Evolutionary conservation across 2,797 vertebrate species (phyloP), one percentile per base, ranked within the genome.

Genomic region (Enteromius trimaculatus): DNA sequence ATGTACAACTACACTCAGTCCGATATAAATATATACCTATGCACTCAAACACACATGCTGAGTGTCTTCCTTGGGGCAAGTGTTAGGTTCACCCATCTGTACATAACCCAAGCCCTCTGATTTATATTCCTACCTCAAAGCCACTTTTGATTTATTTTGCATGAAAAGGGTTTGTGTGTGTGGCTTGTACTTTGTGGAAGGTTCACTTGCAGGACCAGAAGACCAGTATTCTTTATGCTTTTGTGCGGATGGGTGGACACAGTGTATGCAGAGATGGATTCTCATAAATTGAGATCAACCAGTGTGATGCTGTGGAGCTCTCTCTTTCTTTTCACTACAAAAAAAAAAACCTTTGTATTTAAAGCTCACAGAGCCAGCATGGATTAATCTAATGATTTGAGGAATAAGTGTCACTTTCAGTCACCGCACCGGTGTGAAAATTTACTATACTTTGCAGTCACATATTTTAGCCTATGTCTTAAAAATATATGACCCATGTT

Each of bases 121-220:
- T 85, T 84, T 82, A 87, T 89, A 84, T 85, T 84, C 71, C 77
- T 62, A 85, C 83, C 85, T 88, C 69, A 88, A 78, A 89, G 89
- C 84, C 77, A 29, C 11, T 84, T 86, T 86, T 88, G 84, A 89
- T 92, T 90, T 86, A 85, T 91, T 89, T 90, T 83, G 81, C 77
- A 88, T 85, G 79, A 83, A 85, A 81, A 58, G 81, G 82, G 60
- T 74, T 82, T 84, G 60, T 85, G 74, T 34, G 14, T 49, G 69
- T 79, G 80, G 62, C n/a, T 77, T 31, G 29, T 31, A 6, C 47
- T 70, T 47, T 77, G 77, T 82, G 62, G 31, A 53, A 71, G 55
- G 66, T 71, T 84, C 58, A 84, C 68, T 76, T 72, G 21, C 14
- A 70, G 44, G 26, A 58, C 70, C 51, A 34, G 29, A 75, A 31